A percentile compares a stretch with the other conserved stretches of the same genome.
Evolutionary conservation across 2,113 vertebrate genomes (phyloP).

Genomic region (Sebastes schlegelii): DNA sequence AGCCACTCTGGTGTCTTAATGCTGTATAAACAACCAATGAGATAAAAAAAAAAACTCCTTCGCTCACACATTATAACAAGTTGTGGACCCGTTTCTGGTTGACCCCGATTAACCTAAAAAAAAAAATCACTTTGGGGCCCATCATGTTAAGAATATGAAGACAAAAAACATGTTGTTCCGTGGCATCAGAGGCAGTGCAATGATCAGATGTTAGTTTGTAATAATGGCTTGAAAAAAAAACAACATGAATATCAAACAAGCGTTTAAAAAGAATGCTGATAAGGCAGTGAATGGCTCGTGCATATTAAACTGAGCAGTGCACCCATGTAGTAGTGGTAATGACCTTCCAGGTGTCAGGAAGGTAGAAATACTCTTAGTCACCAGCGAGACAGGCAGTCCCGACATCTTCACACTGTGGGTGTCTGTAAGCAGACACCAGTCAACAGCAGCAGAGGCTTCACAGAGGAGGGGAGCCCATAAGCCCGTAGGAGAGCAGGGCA

Average conservation of each 20-base stretch:
- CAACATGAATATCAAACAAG: not conserved
- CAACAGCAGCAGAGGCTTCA: slow-evolving; percentile 32
- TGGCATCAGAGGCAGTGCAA: slow-evolving; percentile 42
- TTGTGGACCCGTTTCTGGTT: slow-evolving; percentile 1
- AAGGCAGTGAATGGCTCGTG: slow-evolving; percentile 21
- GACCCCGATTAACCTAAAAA: not conserved
- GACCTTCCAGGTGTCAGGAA: slow-evolving; percentile 55
- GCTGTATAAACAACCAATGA: not conserved
- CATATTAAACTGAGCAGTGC: slow-evolving; percentile 35
- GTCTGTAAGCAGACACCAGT: slow-evolving; percentile 67
- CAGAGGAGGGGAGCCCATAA: not conserved
- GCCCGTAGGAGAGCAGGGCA: slow-evolving; percentile 20
- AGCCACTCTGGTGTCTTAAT: not conserved
- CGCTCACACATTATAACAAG: not conserved
- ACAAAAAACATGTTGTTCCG: slow-evolving; percentile 17
- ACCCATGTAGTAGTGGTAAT: slow-evolving; percentile 23
- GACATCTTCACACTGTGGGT: slow-evolving; percentile 57
- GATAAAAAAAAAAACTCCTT: slow-evolving; percentile 1
- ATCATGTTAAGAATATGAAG: not conserved
- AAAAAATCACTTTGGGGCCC: not conserved
- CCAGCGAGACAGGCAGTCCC: slow-evolving; percentile 39
- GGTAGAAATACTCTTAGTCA: slow-evolving; percentile 71
- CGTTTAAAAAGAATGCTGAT: not conserved
- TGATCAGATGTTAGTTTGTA: not conserved
- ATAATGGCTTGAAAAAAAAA: not conserved